Conservation (phyloP, 1,140 invertebrate species). For the Sminthurides bifidus region DNA sequence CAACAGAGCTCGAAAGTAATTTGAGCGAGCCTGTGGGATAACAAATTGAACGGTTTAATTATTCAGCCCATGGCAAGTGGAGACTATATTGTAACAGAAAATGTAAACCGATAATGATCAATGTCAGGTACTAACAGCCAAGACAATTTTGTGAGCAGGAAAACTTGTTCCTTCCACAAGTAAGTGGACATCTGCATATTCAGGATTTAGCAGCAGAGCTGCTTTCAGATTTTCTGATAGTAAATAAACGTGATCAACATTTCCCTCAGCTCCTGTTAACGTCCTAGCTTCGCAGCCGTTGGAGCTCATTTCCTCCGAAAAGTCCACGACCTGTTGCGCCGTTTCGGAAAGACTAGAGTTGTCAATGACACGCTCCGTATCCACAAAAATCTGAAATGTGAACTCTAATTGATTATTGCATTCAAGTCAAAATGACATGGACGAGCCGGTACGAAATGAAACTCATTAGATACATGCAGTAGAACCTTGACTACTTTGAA, state of each 20-base stretch:
- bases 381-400: not conserved
- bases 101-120: constrained; percentile 54
- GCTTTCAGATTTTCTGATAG: constrained; percentile 46
- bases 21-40: constrained; percentile 48
- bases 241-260: constrained; percentile 45
- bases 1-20: constrained; percentile 48
- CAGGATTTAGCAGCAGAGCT: constrained; percentile 35
- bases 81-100: not conserved
- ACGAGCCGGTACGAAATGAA: too few relatives aligned
- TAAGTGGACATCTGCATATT: constrained; percentile 83
- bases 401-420: too few relatives aligned
- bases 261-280: constrained; percentile 34
- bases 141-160: constrained; percentile 76
- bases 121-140: constrained; percentile 66
- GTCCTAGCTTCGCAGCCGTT: constrained; percentile 24
- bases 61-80: not conserved
- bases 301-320: constrained; percentile 22
- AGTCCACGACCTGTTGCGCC: not conserved
- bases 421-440: too few relatives aligned
- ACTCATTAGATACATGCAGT: too few relatives aligned
- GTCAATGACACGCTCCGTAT: not conserved
- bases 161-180: constrained; percentile 71
- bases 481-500: too few relatives aligned
- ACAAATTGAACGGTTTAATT: not conserved
- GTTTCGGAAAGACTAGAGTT: too few relatives aligned